Percentiles rank a stretch among this genome's conserved stretches.
Evolutionary conservation across 1,140 invertebrate species (phyloP).

Genomic region (Drosophila ambigua): DNA sequence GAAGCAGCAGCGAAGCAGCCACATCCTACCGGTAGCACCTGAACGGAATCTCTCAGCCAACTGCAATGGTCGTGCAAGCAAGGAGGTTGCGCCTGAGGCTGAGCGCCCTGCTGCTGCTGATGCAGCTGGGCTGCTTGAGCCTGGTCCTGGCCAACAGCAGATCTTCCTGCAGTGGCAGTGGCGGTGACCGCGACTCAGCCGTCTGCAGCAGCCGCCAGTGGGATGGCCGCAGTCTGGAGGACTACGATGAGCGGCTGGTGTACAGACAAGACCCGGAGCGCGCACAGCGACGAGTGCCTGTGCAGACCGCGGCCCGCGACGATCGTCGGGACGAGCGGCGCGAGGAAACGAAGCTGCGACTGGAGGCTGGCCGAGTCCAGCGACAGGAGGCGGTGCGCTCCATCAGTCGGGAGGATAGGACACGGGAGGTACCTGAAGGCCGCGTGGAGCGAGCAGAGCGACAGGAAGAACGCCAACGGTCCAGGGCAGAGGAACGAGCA

Average conservation of each 20-base stretch:
- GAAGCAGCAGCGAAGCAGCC: conserved; percentile 15
- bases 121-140: conserved; percentile 40
- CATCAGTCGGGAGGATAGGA: no score
- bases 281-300: background rate
- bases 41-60: background rate
- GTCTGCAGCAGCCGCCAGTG: conserved; percentile 19
- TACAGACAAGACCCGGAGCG: conserved; percentile 56
- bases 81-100: conserved; percentile 54
- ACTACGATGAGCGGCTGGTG: conserved; percentile 68
- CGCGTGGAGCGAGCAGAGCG: background rate
- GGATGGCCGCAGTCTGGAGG: conserved; percentile 33
- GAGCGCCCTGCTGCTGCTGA: conserved; percentile 49
- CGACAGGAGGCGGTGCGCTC: background rate
- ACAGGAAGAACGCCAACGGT: background rate
- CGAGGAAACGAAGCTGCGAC: conserved; percentile 14
- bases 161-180: conserved; percentile 1
- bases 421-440: background rate
- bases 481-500: background rate
- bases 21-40: conserved; percentile 14
- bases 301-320: conserved; percentile 18
- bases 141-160: conserved; percentile 24
- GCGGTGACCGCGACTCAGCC: background rate
- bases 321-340: conserved; percentile 11
- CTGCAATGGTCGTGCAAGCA: conserved; percentile 41
- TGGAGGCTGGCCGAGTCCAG: background rate